These are phyloP conservation scores for Tachina grossa DNA, from an alignment of 2,888 invertebrate species.

Conservation along the genomic window DNA sequence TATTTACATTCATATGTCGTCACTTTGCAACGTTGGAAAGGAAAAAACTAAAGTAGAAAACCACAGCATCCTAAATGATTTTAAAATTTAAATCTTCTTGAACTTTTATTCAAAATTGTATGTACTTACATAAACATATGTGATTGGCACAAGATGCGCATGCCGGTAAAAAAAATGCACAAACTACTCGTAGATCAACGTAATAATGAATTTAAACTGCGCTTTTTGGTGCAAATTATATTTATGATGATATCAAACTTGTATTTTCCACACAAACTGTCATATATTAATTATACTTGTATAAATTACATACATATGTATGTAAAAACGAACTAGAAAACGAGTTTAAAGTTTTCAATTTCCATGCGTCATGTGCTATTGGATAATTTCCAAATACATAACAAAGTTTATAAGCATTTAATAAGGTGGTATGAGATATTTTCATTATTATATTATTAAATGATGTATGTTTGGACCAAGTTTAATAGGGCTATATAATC, in stretches of 20 bases:
- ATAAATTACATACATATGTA: too few relatives aligned
- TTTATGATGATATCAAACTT: neutral
- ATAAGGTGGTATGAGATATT: too few relatives aligned
- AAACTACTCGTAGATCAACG: neutral
- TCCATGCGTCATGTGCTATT: too few relatives aligned
- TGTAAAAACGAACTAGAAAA: too few relatives aligned
- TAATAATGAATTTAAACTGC: neutral
- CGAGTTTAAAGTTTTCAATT: too few relatives aligned
- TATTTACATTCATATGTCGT: conserved; percentile 7
- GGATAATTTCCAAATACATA: too few relatives aligned
- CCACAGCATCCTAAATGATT: conserved; percentile 32
- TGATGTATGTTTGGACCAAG: too few relatives aligned
- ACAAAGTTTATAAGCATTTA: too few relatives aligned
- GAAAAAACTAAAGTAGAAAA: conserved; percentile 1
- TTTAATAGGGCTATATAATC: too few relatives aligned
- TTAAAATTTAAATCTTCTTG: conserved; percentile 37
- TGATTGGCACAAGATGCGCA: conserved; percentile 36
- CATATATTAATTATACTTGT: too few relatives aligned
- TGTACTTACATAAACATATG: neutral
- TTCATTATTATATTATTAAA: too few relatives aligned
- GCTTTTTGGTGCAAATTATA: neutral
- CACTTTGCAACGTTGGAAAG: neutral
- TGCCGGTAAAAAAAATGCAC: conserved; percentile 14
- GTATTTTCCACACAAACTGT: too few relatives aligned
- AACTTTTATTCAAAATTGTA: neutral